A percentile compares a stretch with the other conserved stretches of the same genome.
Conservation (phyloP, 2,888 invertebrate genomes). For the Drosophila nigritarsus region DNA sequence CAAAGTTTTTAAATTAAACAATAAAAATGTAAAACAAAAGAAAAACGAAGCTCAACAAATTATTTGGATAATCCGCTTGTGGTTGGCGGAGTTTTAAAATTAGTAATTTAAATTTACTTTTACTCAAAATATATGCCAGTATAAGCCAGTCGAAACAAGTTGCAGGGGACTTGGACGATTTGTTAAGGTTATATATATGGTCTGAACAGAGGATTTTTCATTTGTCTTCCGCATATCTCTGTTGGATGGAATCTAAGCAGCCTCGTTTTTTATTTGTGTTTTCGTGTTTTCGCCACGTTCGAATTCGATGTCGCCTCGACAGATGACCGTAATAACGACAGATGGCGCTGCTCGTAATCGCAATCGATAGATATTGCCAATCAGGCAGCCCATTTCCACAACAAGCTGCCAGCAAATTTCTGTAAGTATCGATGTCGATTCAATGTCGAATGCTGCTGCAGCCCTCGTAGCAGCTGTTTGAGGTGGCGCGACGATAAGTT, state of each 20-base stretch:
- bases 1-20: constrained; percentile 27
- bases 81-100: background rate
- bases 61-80: background rate
- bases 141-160: background rate
- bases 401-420: background rate
- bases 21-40: constrained; percentile 1
- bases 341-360: background rate
- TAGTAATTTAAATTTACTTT: background rate
- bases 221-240: background rate
- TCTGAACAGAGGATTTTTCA: background rate
- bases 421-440: constrained; percentile 3
- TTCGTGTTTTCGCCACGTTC: background rate
- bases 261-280: background rate
- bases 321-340: no score
- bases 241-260: background rate
- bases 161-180: background rate
- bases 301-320: no score
- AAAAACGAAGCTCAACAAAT: background rate
- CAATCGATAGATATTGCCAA: background rate
- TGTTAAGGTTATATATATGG: background rate
- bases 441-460: background rate
- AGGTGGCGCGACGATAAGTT: constrained; percentile 31
- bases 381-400: background rate
- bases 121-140: background rate
- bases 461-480: constrained; percentile 35